These are phyloP conservation scores for Pristionchus fissidentatus DNA, from an alignment of 2,888 invertebrate genomes.

Conservation along the genomic window DNA sequence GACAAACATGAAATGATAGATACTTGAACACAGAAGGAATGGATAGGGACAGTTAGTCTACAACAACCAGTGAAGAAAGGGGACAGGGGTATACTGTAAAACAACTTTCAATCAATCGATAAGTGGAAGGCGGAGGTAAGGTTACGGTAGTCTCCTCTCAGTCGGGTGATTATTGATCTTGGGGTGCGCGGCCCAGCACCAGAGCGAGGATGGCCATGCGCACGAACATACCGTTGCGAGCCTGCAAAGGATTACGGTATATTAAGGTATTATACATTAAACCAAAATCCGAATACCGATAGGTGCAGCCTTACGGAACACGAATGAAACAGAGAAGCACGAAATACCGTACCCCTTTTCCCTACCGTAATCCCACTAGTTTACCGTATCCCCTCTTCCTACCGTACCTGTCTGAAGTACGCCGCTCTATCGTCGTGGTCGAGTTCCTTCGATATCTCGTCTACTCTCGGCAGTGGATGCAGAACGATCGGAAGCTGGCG, in stretches of 20 bases:
- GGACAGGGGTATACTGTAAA: too few species aligned
- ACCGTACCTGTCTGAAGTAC: slow-evolving; percentile 89
- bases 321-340: too few species aligned
- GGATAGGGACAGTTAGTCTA: too few species aligned
- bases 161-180: background rate
- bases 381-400: background rate
- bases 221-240: slow-evolving; percentile 97
- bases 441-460: slow-evolving; percentile 94
- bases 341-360: background rate
- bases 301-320: too few species aligned
- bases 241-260: too few species aligned
- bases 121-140: too few species aligned
- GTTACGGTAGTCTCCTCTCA: slow-evolving; percentile 21
- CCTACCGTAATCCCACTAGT: background rate
- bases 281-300: background rate
- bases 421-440: slow-evolving; percentile 96
- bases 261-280: background rate
- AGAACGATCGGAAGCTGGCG: slow-evolving; percentile 80
- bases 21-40: too few species aligned
- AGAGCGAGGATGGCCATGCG: slow-evolving; percentile 96
- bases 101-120: too few species aligned
- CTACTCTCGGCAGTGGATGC: slow-evolving; percentile 94
- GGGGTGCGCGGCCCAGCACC: slow-evolving; percentile 82
- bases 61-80: too few species aligned
- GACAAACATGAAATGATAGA: too few species aligned